Evolutionary conservation across 2,797 vertebrate genomes (phyloP).

Genomic region (Eutrigla gurnardus): DNA sequence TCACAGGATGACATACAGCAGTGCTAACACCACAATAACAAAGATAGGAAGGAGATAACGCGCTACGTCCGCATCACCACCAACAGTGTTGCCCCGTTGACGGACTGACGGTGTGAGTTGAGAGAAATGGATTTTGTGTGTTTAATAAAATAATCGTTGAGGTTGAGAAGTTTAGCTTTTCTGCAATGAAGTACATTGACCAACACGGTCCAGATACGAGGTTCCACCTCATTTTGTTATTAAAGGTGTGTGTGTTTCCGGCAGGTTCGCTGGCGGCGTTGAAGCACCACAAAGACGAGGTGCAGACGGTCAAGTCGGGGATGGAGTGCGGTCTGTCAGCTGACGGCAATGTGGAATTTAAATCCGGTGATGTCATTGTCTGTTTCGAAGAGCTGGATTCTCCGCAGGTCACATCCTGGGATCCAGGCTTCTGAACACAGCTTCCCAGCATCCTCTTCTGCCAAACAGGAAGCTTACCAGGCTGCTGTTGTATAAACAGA

Average conservation of each 20-base stretch:
- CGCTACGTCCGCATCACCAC: no score
- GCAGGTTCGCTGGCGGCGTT: slow-evolving; percentile 87
- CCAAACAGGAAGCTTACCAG: not conserved
- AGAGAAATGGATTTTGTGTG: no score
- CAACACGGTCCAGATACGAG: no score
- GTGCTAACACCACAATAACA: no score
- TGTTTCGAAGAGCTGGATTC: slow-evolving; percentile 87
- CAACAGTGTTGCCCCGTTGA: no score
- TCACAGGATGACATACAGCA: no score
- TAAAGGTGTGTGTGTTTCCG: not conserved
- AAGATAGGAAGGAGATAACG: no score
- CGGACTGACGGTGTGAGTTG: no score
- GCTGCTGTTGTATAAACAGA: not conserved
- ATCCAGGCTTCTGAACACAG: slow-evolving; percentile 89
- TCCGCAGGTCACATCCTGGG: slow-evolving; percentile 88
- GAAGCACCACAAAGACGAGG: slow-evolving; percentile 93
- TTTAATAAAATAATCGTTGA: no score
- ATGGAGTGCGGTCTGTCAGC: slow-evolving; percentile 94
- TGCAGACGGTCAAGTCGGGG: slow-evolving; percentile 85
- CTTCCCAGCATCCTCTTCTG: slow-evolving; percentile 21
- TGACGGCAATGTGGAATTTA: slow-evolving; percentile 83
- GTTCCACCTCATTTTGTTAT: not conserved
- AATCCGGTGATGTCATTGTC: slow-evolving; percentile 87
- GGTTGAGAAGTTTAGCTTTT: no score
- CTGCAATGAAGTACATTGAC: not conserved